Evolutionary conservation across 1,140 invertebrate species (phyloP), one percentile per base, ranked within the genome.

Genomic region (Zeugodacus cucurbitae): DNA sequence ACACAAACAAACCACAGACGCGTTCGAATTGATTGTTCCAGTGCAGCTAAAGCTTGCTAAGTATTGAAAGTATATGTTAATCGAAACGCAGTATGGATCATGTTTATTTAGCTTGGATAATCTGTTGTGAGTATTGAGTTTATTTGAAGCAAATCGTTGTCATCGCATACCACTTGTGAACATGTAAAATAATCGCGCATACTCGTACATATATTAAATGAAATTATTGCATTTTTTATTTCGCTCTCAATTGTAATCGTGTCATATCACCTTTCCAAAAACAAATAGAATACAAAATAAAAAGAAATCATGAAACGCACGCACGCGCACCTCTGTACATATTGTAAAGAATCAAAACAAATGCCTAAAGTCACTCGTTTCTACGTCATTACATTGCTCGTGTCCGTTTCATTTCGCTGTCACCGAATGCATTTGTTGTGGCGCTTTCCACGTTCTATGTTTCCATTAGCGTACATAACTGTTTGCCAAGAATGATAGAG

Each of bases 121-220:
- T 54, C 17, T 82, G n/a, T 82, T 82, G 74, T 82, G 22, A 82
- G 44, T 82, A 29, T 82, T 82, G 74, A 48, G 74, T 82, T 82
- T 54, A 44, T 54, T 82, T 82, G 74, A 82, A 82, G 74, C 74
- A 82, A 82, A 82, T 29, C 58, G 58, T 8, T n/a, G n/a, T 62
- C 74, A 48, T 82, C 74, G 74, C 74, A 74, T 54, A 17, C 48
- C 48, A 54, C 14, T 17, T 17, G 4, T 17, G 48, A 54, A 54
- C 48, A 17, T 54, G 29, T 67, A 62, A 62, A 26, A 62, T n/a
- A 62, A 26, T 62, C 58, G 58, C 26, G 58, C 22, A 26, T 62
- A 62, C 22, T n/a, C n/a, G 26, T 26, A 29, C n/a, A 64, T 32
- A 62, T 26, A 29, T 26, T 62, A 26, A 26, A 62, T 26, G 26